Percentiles rank a stretch among this genome's conserved stretches.
Evolutionary conservation across 1,140 invertebrate species (phyloP).

Genomic region (Batillaria attramentaria): DNA sequence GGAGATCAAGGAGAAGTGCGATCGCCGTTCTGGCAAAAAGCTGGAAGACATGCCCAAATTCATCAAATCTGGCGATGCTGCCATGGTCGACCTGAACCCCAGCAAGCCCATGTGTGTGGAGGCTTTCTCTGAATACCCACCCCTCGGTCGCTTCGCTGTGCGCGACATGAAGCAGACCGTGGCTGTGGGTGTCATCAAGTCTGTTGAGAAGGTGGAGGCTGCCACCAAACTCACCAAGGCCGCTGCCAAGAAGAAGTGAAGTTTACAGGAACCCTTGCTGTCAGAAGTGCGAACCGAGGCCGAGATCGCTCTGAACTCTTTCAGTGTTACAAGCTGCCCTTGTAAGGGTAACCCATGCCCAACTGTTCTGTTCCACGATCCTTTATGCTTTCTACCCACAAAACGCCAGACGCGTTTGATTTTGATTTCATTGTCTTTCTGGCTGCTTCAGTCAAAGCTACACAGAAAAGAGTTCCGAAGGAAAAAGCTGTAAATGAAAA

Average conservation of each 20-base stretch:
- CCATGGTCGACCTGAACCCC: constrained; percentile 91
- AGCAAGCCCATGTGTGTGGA: constrained; percentile 98
- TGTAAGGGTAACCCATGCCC: constrained; percentile 14
- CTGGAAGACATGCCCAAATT: constrained; percentile 77
- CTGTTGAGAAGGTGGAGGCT: constrained; percentile 76
- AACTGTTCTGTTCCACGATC: constrained; percentile 31
- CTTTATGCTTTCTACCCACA: constrained; percentile 51
- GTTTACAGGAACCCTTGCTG: constrained; percentile 46
- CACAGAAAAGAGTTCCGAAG: constrained; percentile 74
- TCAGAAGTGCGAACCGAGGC: no score
- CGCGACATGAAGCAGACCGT: constrained; percentile 99
- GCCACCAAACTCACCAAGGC: constrained; percentile 98
- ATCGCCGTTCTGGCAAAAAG: constrained; percentile 91
- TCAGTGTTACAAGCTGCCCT: background rate
- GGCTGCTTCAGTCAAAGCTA: constrained; percentile 72
- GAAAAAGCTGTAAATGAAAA: constrained; percentile 67
- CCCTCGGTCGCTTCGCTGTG: constrained; percentile 97
- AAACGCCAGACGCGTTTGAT: constrained; percentile 50
- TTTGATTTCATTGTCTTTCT: constrained; percentile 68
- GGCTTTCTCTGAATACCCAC: constrained; percentile 97
- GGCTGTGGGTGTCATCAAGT: constrained; percentile 97
- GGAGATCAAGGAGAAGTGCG: constrained; percentile 98
- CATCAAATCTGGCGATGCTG: constrained; percentile 95
- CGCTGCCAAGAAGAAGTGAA: constrained; percentile 80
- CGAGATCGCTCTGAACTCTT: constrained; percentile 12